Percentiles rank a stretch among this genome's conserved stretches.
These are phyloP conservation scores for Fopius arisanus DNA, from an alignment of 1,140 invertebrate genomes.

Conservation along the genomic window DNA sequence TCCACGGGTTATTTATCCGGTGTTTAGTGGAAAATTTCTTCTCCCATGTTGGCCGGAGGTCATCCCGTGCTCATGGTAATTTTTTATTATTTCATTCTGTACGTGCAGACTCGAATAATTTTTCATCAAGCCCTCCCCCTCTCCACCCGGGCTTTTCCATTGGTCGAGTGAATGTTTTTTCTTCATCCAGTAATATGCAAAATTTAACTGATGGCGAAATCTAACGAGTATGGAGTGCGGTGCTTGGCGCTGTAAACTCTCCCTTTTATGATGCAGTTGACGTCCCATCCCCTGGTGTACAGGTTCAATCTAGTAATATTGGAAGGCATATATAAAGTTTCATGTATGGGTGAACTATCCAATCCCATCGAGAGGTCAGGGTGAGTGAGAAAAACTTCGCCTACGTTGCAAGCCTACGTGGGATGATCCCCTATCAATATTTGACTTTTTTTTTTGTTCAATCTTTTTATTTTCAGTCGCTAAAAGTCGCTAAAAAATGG, in stretches of 20 bases:
- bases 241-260: neutral
- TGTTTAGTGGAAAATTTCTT: no score
- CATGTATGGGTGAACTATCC: conserved; percentile 10
- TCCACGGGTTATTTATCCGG: no score
- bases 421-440: neutral
- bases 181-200: neutral
- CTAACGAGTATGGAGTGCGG: neutral
- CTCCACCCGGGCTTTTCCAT: neutral
- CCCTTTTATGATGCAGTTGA: conserved; percentile 14
- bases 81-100: no score
- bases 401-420: neutral
- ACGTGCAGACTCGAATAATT: no score
- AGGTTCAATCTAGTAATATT: conserved; percentile 7
- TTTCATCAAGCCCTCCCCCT: no score
- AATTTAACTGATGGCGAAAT: neutral
- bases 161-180: neutral
- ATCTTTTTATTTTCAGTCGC: neutral
- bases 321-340: conserved; percentile 2
- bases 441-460: neutral
- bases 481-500: neutral
- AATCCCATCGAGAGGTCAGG: neutral
- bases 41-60: no score
- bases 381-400: conserved; percentile 7
- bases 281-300: neutral
- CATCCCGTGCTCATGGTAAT: no score